phyloP scores from a whole-genome alignment of 2,888 invertebrate species.

The Drosophila demipolita region DNA sequence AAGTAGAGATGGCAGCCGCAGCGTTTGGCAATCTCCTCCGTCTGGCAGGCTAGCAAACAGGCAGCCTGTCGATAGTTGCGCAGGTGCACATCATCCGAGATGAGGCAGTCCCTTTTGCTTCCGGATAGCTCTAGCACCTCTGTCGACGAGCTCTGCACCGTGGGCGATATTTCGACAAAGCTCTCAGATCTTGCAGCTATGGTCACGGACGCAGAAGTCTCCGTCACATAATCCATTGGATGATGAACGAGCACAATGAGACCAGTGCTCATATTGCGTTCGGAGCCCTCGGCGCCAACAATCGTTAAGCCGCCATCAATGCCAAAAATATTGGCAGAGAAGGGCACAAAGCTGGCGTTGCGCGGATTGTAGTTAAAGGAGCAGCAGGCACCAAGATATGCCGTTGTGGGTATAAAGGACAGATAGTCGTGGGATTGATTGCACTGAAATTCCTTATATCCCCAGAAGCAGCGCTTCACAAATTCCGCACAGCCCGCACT shows the following conservation, averaged over 20 bases:
- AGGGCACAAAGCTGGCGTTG: constrained; percentile 82
- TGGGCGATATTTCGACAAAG: constrained; percentile 84
- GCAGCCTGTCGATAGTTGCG: constrained; percentile 83
- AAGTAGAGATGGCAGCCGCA: constrained; percentile 84
- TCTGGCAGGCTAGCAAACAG: constrained; percentile 82
- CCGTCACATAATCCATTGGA: constrained; percentile 84
- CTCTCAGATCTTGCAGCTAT: constrained; percentile 83
- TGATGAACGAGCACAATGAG: constrained; percentile 84
- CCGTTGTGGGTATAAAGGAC: constrained; percentile 82
- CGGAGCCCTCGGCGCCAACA: constrained; percentile 83
- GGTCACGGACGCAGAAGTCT: constrained; percentile 81
- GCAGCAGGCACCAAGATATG: constrained; percentile 83
- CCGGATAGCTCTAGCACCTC: constrained; percentile 83
- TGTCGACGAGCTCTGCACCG: constrained; percentile 80
- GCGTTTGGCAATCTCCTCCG: constrained; percentile 74
- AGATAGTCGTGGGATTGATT: constrained; percentile 81
- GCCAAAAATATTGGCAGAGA: constrained; percentile 83
- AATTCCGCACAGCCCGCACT: constrained; percentile 83
- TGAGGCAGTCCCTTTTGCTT: constrained; percentile 83
- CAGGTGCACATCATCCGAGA: constrained; percentile 78
- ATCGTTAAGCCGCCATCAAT: constrained; percentile 82
- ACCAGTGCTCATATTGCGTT: constrained; percentile 82
- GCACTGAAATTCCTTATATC: constrained; percentile 80
- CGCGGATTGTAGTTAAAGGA: constrained; percentile 84
- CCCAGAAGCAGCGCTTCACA: constrained; percentile 84